Evolutionary conservation across 2,888 invertebrate genomes (phyloP).

Genomic region (Schizotus pectinicornis): DNA sequence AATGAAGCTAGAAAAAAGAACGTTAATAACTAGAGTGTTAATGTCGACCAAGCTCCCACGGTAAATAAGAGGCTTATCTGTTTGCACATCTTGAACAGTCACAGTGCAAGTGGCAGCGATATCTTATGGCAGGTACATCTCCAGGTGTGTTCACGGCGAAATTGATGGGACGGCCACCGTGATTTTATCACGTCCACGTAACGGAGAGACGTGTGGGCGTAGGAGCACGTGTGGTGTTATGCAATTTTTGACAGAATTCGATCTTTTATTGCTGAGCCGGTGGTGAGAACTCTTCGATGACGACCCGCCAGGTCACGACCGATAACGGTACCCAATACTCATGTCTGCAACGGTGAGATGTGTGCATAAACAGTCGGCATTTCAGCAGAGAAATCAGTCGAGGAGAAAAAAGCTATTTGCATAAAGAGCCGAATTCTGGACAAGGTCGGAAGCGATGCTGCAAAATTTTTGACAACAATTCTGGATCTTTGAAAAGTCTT

Average conservation of each 20-base stretch:
- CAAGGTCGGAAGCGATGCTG: too few relatives aligned
- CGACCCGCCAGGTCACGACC: constrained; percentile 20
- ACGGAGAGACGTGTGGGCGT: background rate
- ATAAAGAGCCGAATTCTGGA: too few relatives aligned
- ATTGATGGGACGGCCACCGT: constrained; percentile 3
- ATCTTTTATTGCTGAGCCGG: background rate
- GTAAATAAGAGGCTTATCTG: constrained; percentile 13
- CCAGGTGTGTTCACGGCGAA: background rate
- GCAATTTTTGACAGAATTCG: constrained; percentile 1
- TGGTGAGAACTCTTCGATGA: constrained; percentile 12
- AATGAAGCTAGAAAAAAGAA: constrained; percentile 1
- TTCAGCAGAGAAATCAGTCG: too few relatives aligned
- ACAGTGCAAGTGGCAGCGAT: constrained; percentile 13
- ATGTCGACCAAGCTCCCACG: constrained; percentile 1
- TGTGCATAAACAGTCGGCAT: background rate
- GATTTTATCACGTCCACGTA: constrained; percentile 8
- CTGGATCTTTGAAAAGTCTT: too few relatives aligned
- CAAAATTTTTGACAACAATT: too few relatives aligned
- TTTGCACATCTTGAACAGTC: background rate
- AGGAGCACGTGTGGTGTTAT: background rate
- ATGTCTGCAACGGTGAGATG: constrained; percentile 13
- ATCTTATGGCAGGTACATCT: constrained; percentile 4
- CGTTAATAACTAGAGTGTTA: background rate
- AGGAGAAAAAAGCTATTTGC: too few relatives aligned
- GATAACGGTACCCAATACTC: constrained; percentile 16